Conservation (phyloP, 2,888 invertebrate genomes). For the Patella caerulea region DNA sequence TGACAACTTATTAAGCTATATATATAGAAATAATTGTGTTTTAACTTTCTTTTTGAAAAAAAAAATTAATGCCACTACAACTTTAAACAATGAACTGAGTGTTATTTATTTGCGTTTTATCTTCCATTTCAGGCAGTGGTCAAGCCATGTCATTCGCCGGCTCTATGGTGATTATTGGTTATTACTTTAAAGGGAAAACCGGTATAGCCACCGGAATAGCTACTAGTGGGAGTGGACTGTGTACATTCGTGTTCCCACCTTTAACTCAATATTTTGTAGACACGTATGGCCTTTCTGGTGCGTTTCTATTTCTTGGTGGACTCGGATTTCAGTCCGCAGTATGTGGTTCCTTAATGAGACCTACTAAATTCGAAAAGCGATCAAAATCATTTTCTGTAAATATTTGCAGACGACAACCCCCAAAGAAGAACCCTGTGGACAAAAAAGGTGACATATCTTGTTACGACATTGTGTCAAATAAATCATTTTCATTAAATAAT, state of each 20-base stretch:
- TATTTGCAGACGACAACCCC: not conserved
- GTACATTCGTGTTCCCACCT: slow-evolving; percentile 15
- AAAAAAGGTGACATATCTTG: not conserved
- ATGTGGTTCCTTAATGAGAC: slow-evolving; percentile 19
- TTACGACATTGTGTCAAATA: too few species aligned
- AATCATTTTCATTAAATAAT: too few species aligned
- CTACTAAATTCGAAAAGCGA: slow-evolving; percentile 16
- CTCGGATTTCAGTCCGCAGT: slow-evolving; percentile 19
- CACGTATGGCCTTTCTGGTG: slow-evolving; percentile 13
- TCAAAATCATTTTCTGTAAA: not conserved
- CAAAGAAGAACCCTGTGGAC: too few species aligned
- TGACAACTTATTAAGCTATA: too few species aligned
- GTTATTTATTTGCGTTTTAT: too few species aligned
- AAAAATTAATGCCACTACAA: too few species aligned
- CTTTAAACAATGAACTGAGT: too few species aligned
- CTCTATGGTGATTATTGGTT: slow-evolving; percentile 5
- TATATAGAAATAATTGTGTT: too few species aligned
- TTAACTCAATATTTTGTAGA: slow-evolving; percentile 20
- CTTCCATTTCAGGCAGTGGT: not conserved
- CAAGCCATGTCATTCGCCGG: slow-evolving; percentile 8
- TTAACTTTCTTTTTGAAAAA: too few species aligned
- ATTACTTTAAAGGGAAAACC: slow-evolving; percentile 13
- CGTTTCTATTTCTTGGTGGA: slow-evolving; percentile 14
- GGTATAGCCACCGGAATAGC: slow-evolving; percentile 14
- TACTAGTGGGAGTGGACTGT: slow-evolving; percentile 8